These are phyloP conservation scores for Oreohelix idahoensis DNA, from an alignment of 1,140 invertebrate species.

Conservation along the genomic window DNA sequence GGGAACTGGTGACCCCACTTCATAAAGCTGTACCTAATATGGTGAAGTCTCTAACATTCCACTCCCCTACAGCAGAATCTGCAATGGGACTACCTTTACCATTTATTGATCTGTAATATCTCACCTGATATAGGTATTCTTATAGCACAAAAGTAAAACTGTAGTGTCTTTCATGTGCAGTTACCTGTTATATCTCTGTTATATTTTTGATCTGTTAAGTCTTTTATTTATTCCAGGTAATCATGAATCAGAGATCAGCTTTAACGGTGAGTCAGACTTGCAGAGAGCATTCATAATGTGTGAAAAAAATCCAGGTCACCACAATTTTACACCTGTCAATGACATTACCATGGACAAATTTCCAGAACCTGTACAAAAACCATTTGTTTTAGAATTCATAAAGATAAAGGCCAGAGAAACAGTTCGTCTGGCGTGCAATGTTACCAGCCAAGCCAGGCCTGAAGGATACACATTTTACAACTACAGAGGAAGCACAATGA, in stretches of 20 bases:
- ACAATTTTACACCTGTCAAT: background rate
- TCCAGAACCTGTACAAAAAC: background rate
- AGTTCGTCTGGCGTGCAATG: background rate
- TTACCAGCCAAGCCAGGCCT: conserved; percentile 5
- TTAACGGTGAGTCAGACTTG: conserved; percentile 11
- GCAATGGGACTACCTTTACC: too few species aligned
- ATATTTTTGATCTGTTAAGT: too few species aligned
- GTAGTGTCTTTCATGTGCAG: too few species aligned
- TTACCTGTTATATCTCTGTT: too few species aligned
- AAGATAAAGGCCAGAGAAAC: conserved; percentile 5
- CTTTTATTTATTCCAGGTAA: background rate
- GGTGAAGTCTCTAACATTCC: too few species aligned
- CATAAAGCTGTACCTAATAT: too few species aligned
- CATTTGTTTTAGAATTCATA: background rate
- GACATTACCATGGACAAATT: background rate
- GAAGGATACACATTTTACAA: conserved; percentile 10
- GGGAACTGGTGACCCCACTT: too few species aligned
- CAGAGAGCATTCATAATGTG: background rate
- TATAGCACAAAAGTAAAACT: too few species aligned
- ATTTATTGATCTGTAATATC: too few species aligned
- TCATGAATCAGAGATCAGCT: conserved; percentile 20
- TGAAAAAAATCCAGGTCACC: conserved; percentile 16
- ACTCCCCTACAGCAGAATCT: too few species aligned
- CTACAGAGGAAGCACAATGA: background rate
- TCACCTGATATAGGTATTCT: too few species aligned